These are phyloP conservation scores for Drepana falcataria DNA, from an alignment of 2,888 invertebrate species.

Conservation along the genomic window DNA sequence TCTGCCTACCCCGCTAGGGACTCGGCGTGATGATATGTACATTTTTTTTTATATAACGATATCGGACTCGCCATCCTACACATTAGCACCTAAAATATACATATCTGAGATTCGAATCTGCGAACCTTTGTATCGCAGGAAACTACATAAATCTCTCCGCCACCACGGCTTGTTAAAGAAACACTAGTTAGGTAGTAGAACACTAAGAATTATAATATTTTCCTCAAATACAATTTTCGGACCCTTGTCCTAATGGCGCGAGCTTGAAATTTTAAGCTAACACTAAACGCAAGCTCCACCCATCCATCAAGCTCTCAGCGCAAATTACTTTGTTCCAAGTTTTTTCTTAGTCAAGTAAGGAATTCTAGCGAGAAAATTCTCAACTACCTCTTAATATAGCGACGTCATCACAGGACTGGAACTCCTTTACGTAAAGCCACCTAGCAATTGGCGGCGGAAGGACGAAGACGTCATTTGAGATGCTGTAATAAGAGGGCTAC, in stretches of 20 bases:
- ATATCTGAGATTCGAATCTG: too few species aligned
- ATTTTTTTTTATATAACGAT: too few species aligned
- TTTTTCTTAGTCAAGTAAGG: background rate
- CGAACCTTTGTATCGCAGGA: too few species aligned
- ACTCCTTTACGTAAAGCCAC: conserved; percentile 7
- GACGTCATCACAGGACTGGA: conserved; percentile 8
- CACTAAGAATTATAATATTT: background rate
- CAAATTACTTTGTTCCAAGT: background rate
- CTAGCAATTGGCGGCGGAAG: conserved; percentile 10
- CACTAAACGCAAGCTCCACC: background rate
- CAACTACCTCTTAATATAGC: background rate
- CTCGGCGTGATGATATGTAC: too few species aligned
- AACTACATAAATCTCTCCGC: too few species aligned
- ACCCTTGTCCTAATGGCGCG: background rate
- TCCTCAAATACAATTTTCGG: background rate
- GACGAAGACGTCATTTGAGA: conserved; percentile 24
- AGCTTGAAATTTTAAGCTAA: background rate
- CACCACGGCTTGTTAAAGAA: too few species aligned
- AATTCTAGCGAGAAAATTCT: background rate
- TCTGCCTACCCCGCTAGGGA: too few species aligned
- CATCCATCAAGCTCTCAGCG: conserved; percentile 1
- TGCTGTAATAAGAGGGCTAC: conserved; percentile 24
- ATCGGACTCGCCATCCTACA: too few species aligned
- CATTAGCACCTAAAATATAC: too few species aligned
- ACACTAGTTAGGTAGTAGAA: too few species aligned